Percentiles rank a stretch among this genome's conserved stretches.
These are phyloP conservation scores for Syngnathus rostellatus DNA, from an alignment of 2,797 vertebrate species.

Conservation along the genomic window DNA sequence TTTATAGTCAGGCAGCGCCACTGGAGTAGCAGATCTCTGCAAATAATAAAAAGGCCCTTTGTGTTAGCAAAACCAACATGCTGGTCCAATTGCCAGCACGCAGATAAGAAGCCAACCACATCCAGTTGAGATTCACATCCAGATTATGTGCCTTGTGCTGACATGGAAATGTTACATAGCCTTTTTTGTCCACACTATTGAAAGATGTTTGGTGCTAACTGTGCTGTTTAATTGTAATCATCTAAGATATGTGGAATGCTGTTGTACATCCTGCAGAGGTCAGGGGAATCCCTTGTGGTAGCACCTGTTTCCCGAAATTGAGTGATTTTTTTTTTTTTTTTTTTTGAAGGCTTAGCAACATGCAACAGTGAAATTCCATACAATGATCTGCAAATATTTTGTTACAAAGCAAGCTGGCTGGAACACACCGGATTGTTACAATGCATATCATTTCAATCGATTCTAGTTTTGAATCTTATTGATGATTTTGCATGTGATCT, in stretches of 20 bases:
- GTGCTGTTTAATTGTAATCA: constrained; percentile 42
- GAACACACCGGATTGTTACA: constrained; percentile 7
- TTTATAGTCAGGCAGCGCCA: constrained; percentile 40
- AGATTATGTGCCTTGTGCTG: constrained; percentile 31
- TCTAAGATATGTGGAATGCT: constrained; percentile 26
- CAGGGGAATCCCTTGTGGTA: constrained; percentile 40
- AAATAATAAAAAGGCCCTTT: constrained; percentile 44
- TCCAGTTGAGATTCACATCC: constrained; percentile 29
- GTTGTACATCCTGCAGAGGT: constrained; percentile 25
- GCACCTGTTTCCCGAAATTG: constrained; percentile 46
- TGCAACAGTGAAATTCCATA: constrained; percentile 47
- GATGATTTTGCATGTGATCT: too few relatives aligned
- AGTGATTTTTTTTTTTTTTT: constrained; percentile 42
- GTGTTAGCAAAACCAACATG: constrained; percentile 39
- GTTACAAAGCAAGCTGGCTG: constrained; percentile 40
- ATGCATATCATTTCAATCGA: not conserved
- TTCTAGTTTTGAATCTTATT: too few relatives aligned
- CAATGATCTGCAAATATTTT: constrained; percentile 34
- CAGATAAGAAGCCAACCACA: constrained; percentile 35
- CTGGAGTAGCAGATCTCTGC: constrained; percentile 36
- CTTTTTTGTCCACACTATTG: constrained; percentile 21
- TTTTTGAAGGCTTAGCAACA: constrained; percentile 38
- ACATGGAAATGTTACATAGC: constrained; percentile 28
- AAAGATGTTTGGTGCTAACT: constrained; percentile 11
- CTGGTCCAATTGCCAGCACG: constrained; percentile 37